Base-by-base conservation (phyloP, 92 coral and sea anemone genomes). In the Paramuricea clavata region DNA sequence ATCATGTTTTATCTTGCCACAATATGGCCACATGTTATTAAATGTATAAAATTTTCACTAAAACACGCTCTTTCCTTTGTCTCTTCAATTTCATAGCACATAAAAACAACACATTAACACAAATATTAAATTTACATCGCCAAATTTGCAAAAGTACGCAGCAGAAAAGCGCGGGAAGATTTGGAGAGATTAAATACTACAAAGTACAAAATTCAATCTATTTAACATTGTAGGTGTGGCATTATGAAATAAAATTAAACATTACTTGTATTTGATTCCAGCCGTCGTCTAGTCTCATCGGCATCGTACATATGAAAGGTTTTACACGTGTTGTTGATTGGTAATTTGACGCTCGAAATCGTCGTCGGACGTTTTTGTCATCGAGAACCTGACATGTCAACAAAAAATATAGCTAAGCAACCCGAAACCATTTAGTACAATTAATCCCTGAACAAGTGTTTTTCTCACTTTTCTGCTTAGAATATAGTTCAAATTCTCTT, bases 321-420 rank as follows among this genome's bases (percentile, higher is more conserved):
- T 97, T 97, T 44, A 97, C 99, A 81, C 99, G 72, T 2, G 99
- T 97, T 6, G 99, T 97, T 61, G 99, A 97, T 80, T 97, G 99
- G 62, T 97, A 97, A 93, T 97, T 97, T 12, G 99, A 97, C 49
- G 99, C 99, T 77, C 99, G 93, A 86, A 97, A 97, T 88, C 99
- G 89, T 81, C 99, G 88, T 77, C 69, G 93, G 0, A 97, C 99
- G 80, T 97, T 97, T 93, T 97, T 97, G 99, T 97, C 99, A 94
- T 97, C 99, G 49, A 97, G 99, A 93, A 97, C 99, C 99, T 96
- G 31, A 44, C 87, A 91, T 97, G 99, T 96, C 99, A 96, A 96
- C 99, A 96, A 94, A 93, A 72, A 5, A 78, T n/a, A n/a, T 57
- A 59, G 54, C 84, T 79, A 79, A 79, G 84, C 84, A 79, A 79